Percentiles rank a stretch among this genome's conserved stretches.
These are phyloP conservation scores for Rostratula benghalensis DNA, from an alignment of 2,113 vertebrate species.

Conservation along the genomic window DNA sequence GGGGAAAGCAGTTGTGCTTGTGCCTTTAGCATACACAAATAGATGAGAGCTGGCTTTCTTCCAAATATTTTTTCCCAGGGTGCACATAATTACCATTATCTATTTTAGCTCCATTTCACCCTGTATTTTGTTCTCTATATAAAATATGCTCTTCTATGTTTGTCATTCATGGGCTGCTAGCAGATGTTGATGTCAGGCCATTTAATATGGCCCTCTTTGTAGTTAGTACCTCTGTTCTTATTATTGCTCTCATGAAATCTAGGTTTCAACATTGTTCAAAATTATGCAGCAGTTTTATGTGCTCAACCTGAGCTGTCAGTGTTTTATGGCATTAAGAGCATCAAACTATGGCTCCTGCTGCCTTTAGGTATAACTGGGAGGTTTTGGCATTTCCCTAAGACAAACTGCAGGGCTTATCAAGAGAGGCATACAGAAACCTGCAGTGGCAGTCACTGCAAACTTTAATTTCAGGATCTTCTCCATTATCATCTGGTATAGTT, in stretches of 20 bases:
- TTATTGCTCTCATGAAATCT: not conserved
- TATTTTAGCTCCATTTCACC: not conserved
- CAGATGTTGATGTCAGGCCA: not conserved
- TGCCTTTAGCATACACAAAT: not conserved
- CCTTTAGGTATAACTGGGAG: not conserved
- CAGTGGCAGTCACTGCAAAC: not conserved
- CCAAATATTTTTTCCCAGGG: not conserved
- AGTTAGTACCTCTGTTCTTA: not conserved
- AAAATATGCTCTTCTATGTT: not conserved
- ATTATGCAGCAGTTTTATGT: not conserved
- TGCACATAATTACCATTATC: not conserved
- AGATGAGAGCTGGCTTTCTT: conserved; percentile 10
- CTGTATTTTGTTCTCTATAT: not conserved
- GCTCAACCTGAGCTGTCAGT: not conserved
- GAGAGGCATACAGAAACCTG: not conserved
- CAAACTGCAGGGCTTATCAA: not conserved
- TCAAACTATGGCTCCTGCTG: not conserved
- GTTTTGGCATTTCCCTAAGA: not conserved
- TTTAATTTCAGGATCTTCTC: not conserved
- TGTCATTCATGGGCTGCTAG: not conserved
- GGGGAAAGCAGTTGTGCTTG: not conserved
- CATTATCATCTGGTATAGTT: not conserved
- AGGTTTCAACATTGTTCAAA: not conserved
- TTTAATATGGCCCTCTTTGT: not conserved
- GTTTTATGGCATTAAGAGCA: not conserved